phyloP scores from a whole-genome alignment of 2,797 vertebrate genomes.

The Phalanger gymnotis region DNA sequence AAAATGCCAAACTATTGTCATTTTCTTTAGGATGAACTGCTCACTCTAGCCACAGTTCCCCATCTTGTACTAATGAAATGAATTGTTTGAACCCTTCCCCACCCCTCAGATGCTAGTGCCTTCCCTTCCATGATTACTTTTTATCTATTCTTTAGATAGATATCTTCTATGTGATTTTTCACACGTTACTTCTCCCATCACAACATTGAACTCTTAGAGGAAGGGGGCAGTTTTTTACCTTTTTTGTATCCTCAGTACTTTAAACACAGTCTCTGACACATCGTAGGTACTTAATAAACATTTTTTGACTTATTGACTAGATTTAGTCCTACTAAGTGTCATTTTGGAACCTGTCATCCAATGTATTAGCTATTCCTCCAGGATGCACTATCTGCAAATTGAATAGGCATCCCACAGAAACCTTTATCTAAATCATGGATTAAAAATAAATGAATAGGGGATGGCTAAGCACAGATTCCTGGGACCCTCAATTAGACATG shows the following conservation, averaged over 20 bases:
- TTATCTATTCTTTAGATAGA: neutral
- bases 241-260: neutral
- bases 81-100: neutral
- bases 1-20: neutral
- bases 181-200: neutral
- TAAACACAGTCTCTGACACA: neutral
- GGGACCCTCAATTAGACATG: neutral
- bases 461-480: neutral
- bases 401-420: neutral
- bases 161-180: neutral
- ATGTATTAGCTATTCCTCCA: neutral
- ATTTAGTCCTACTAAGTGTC: neutral
- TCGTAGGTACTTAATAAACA: neutral
- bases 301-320: neutral
- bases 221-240: neutral
- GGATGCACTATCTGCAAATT: neutral
- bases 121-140: neutral
- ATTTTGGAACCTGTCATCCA: neutral
- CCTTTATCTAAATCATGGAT: neutral
- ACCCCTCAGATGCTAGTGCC: neutral
- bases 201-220: neutral
- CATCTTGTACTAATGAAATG: neutral
- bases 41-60: neutral
- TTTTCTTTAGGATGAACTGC: neutral
- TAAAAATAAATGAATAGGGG: neutral